Evolutionary conservation across 2,888 invertebrate species (phyloP).

Genomic region (Pristionchus japonicus): DNA sequence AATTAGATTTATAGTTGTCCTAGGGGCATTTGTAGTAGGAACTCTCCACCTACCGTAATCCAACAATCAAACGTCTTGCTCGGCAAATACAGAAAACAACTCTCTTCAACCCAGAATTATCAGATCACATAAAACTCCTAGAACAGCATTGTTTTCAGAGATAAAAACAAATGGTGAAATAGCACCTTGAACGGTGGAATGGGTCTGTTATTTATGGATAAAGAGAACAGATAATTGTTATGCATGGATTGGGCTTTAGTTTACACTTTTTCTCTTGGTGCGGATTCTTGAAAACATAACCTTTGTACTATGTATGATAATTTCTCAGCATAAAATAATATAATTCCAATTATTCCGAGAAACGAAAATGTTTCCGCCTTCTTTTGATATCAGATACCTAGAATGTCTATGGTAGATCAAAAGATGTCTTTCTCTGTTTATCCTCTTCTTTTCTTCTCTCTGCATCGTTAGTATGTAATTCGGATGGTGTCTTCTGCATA

Average conservation of each 20-base stretch:
- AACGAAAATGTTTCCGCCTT: background rate
- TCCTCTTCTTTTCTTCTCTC: background rate
- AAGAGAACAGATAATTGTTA: background rate
- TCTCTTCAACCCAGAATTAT: background rate
- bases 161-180: background rate
- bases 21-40: background rate
- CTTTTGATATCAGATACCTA: no score
- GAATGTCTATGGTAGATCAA: background rate
- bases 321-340: background rate
- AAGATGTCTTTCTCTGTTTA: background rate
- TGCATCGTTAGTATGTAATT: no score
- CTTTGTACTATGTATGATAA: constrained; percentile 1
- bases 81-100: background rate
- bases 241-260: background rate
- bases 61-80: background rate
- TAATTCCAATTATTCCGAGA: background rate
- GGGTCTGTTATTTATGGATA: background rate
- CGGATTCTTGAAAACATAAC: background rate
- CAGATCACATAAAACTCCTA: background rate
- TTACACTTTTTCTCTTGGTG: background rate
- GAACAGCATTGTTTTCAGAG: background rate
- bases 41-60: background rate
- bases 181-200: background rate
- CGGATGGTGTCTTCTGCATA: background rate
- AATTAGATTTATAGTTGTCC: background rate